phyloP scores from a whole-genome alignment of 1,140 invertebrate species.

The Geopemphigus sp. region DNA sequence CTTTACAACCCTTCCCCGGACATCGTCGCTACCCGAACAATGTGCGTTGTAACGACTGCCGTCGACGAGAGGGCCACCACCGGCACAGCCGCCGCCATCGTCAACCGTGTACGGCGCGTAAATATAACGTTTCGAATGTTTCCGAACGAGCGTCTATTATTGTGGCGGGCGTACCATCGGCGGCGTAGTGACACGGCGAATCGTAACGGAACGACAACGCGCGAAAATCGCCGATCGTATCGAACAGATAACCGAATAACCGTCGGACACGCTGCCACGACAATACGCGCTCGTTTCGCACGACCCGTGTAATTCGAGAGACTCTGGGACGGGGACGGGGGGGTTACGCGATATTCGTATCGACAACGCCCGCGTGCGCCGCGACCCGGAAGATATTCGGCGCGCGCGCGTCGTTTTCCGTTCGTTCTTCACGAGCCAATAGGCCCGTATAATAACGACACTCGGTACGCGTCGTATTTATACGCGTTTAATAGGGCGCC shows the following conservation, averaged over 20 bases:
- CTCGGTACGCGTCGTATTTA: background rate
- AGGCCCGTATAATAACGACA: conserved; percentile 3
- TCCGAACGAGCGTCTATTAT: no score
- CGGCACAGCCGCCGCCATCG: no score
- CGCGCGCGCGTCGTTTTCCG: conserved; percentile 23
- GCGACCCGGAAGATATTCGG: conserved; percentile 35
- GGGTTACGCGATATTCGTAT: conserved; percentile 25
- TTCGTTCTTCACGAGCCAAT: conserved; percentile 27
- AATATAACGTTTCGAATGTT: background rate
- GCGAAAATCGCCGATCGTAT: background rate
- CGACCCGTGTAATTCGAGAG: conserved; percentile 17
- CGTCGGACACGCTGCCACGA: background rate
- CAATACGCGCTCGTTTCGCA: background rate
- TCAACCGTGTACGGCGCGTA: no score
- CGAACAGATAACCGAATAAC: background rate
- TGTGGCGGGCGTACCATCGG: no score
- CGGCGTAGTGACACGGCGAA: background rate
- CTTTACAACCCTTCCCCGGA: conserved; percentile 2
- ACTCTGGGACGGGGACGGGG: no score
- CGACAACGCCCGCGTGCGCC: conserved; percentile 13
- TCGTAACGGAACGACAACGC: background rate
- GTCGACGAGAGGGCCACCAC: background rate
- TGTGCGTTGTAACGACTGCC: conserved; percentile 6
- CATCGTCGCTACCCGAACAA: background rate
- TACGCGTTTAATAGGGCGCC: no score